A percentile compares a stretch with the other conserved stretches of the same genome.
Conservation (phyloP, 2,113 vertebrate species). For the Nanger granti region DNA sequence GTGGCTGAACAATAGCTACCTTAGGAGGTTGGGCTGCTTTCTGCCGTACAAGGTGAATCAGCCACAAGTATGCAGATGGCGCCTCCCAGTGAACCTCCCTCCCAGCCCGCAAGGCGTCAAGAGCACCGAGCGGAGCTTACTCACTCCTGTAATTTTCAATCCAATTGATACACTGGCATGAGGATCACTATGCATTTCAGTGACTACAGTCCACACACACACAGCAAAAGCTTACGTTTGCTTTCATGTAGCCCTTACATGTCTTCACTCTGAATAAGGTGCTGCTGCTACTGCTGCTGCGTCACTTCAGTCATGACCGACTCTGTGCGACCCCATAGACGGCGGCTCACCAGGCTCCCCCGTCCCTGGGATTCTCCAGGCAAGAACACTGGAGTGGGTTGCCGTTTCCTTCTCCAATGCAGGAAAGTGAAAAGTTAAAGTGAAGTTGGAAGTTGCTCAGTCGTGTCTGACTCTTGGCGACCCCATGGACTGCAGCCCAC, state of each 20-base stretch:
- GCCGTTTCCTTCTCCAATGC: not conserved
- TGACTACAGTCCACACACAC: not conserved
- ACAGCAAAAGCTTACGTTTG: not conserved
- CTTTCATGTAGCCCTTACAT: not conserved
- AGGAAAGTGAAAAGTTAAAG: too few relatives aligned
- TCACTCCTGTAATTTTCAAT: not conserved
- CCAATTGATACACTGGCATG: not conserved
- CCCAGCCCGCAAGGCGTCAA: not conserved
- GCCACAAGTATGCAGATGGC: not conserved
- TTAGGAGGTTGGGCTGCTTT: too few relatives aligned
- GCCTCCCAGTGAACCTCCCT: not conserved
- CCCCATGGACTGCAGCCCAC: too few relatives aligned
- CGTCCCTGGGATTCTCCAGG: too few relatives aligned
- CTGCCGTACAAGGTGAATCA: too few relatives aligned
- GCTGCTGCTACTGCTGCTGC: too few relatives aligned
- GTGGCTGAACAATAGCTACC: too few relatives aligned
- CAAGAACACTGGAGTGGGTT: too few relatives aligned
- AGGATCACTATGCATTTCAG: not conserved
- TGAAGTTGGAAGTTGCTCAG: too few relatives aligned
- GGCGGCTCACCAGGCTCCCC: too few relatives aligned
- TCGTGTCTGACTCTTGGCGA: too few relatives aligned
- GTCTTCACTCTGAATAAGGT: not conserved
- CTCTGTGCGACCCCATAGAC: fast-evolving
- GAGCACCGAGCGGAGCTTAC: not conserved
- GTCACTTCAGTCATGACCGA: too few relatives aligned